phyloP scores from a whole-genome alignment of 2,113 vertebrate genomes.

The Corythaixoides concolor region DNA sequence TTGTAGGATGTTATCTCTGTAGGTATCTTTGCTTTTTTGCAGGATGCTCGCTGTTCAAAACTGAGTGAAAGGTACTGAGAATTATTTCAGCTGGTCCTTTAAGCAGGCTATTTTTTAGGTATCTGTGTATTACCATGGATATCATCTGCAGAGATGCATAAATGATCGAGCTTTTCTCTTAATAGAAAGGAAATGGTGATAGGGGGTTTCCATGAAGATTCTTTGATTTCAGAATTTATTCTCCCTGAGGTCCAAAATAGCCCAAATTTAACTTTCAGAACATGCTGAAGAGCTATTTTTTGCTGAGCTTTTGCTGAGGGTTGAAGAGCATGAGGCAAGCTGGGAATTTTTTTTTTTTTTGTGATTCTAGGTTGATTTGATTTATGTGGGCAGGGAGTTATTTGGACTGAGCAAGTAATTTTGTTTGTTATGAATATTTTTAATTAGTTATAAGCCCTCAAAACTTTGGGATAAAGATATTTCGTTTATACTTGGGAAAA shows the following conservation, averaged over 20 bases:
- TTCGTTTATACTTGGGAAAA: conserved; percentile 38
- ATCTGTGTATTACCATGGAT: background rate
- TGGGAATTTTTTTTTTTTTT: conserved; percentile 18
- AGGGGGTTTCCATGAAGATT: conserved; percentile 56
- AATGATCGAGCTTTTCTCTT: conserved; percentile 17
- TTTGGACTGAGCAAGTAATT: conserved; percentile 51
- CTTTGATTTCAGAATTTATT: conserved; percentile 69
- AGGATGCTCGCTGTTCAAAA: background rate
- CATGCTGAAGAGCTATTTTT: conserved; percentile 57
- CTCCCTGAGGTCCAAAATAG: conserved; percentile 64
- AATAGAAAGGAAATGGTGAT: conserved; percentile 60
- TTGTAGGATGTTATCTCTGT: background rate
- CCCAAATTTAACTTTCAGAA: conserved; percentile 63
- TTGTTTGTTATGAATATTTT: conserved; percentile 56
- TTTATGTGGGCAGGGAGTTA: conserved; percentile 62
- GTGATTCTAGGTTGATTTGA: conserved; percentile 55
- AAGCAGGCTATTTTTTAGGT: background rate
- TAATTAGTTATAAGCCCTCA: conserved; percentile 39
- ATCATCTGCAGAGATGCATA: conserved; percentile 43
- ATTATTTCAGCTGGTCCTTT: background rate
- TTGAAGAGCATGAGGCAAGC: conserved; percentile 48
- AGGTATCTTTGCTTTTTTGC: background rate
- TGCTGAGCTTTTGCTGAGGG: conserved; percentile 56
- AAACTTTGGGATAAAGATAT: conserved; percentile 24
- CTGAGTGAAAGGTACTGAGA: background rate